phyloP scores from a whole-genome alignment of 2,113 vertebrate species.

The Mohoua ochrocephala region DNA sequence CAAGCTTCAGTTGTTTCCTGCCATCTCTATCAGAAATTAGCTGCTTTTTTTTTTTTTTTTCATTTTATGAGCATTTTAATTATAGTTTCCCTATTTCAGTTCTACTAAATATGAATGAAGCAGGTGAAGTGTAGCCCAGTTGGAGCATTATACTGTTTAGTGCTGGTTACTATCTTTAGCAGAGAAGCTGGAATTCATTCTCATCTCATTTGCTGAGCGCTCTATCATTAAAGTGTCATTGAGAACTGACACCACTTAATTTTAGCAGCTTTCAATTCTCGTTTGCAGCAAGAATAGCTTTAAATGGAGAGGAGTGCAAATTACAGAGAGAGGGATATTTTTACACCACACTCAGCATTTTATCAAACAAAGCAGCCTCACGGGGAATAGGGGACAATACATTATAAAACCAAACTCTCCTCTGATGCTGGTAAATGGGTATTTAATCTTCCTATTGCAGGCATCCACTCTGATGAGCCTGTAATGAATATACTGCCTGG shows the following conservation, averaged over 20 bases:
- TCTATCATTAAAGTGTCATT: slow-evolving; percentile 99
- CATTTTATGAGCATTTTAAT: slow-evolving; percentile 51
- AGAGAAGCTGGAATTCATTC: slow-evolving; percentile 87
- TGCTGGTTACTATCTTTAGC: slow-evolving; percentile 85
- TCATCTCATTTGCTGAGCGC: slow-evolving; percentile 88
- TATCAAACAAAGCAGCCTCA: slow-evolving; percentile 85
- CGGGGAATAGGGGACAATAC: slow-evolving; percentile 78
- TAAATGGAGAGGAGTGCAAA: slow-evolving; percentile 78
- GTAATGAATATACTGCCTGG: slow-evolving; percentile 72
- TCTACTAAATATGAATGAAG: slow-evolving; percentile 70
- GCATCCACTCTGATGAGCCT: slow-evolving; percentile 72
- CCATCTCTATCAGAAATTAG: neutral
- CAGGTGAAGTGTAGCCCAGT: slow-evolving; percentile 58
- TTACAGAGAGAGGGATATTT: slow-evolving; percentile 80
- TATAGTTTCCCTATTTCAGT: slow-evolving; percentile 50
- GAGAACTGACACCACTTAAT: slow-evolving; percentile 98
- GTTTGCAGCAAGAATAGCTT: slow-evolving; percentile 78
- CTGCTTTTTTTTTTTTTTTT: slow-evolving; percentile 42
- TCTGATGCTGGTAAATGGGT: slow-evolving; percentile 80
- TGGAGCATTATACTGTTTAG: slow-evolving; percentile 48
- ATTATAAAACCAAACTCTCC: slow-evolving; percentile 80
- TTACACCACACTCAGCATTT: slow-evolving; percentile 86
- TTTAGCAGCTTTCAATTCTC: slow-evolving; percentile 94
- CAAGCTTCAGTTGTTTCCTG: slow-evolving; percentile 12
- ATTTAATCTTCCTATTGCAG: slow-evolving; percentile 80